Evolutionary conservation across 2,113 vertebrate species (phyloP).

Genomic region (Anoura caudifer): DNA sequence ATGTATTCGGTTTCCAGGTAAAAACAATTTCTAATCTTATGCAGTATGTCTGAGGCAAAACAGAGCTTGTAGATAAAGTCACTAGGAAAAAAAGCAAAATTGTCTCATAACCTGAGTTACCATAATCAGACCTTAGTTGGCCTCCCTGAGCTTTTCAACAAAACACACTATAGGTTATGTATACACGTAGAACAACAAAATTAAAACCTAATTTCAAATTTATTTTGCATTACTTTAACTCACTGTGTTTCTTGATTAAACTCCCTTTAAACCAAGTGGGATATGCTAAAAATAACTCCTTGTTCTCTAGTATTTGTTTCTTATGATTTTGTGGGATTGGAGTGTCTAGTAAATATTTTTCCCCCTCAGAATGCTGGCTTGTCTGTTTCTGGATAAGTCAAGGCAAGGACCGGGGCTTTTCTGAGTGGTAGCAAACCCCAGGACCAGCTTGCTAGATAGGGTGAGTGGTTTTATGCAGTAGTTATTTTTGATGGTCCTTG

Average conservation of each 20-base stretch:
- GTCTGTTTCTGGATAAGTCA: neutral
- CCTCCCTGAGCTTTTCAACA: neutral
- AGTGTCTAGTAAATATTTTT: neutral
- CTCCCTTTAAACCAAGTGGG: neutral
- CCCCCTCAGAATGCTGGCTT: constrained; percentile 5
- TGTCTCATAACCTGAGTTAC: neutral
- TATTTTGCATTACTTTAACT: neutral
- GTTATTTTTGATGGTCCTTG: neutral
- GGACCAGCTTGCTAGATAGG: neutral
- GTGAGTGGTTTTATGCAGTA: neutral
- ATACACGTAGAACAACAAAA: neutral
- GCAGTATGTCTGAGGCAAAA: neutral
- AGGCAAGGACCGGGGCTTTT: neutral
- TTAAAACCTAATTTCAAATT: neutral
- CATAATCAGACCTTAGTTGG: neutral
- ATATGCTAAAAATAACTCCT: neutral
- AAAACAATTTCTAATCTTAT: neutral
- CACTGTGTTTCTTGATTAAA: neutral
- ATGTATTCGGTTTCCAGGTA: neutral
- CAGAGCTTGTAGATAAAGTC: neutral
- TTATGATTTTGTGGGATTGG: neutral
- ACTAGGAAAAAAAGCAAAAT: neutral
- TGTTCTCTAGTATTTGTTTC: neutral
- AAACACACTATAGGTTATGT: neutral
- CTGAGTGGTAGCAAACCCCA: neutral